Conservation (phyloP, 2,888 invertebrate species). For the Cyaniris semiargus region DNA sequence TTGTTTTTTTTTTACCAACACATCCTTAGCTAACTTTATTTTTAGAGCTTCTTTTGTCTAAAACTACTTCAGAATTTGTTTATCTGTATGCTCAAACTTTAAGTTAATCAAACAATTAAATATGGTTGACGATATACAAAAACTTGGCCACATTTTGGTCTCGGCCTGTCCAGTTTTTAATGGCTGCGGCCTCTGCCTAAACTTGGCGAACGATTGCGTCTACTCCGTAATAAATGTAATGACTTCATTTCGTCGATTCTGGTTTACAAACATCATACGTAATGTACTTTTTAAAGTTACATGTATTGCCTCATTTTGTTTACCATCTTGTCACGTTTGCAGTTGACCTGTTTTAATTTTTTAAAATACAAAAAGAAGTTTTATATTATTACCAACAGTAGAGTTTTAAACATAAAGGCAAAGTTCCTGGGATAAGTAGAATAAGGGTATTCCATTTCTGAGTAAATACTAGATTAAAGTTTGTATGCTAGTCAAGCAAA, state of each 20-base stretch:
- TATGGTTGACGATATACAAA: too few relatives aligned
- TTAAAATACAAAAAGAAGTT: neutral
- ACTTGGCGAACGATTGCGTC: constrained; percentile 12
- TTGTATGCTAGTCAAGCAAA: too few relatives aligned
- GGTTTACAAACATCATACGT: neutral
- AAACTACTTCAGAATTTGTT: neutral
- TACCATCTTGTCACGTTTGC: neutral
- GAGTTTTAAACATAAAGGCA: too few relatives aligned
- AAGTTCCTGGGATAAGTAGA: too few relatives aligned
- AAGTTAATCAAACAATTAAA: too few relatives aligned
- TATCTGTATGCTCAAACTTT: too few relatives aligned
- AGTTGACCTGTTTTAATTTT: neutral
- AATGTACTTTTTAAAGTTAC: neutral
- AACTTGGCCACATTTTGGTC: neutral
- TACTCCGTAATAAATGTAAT: constrained; percentile 11
- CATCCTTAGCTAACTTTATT: neutral
- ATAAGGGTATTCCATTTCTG: too few relatives aligned
- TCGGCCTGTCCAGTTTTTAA: neutral
- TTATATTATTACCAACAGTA: neutral
- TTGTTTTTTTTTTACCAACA: too few relatives aligned
- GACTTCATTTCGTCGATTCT: constrained; percentile 6
- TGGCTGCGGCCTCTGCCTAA: neutral
- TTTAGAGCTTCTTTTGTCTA: neutral
- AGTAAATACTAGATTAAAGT: too few relatives aligned
- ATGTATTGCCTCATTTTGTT: neutral